Evolutionary conservation across 2,888 invertebrate species (phyloP).

Genomic region (Drosophila pseudotakahashii): DNA sequence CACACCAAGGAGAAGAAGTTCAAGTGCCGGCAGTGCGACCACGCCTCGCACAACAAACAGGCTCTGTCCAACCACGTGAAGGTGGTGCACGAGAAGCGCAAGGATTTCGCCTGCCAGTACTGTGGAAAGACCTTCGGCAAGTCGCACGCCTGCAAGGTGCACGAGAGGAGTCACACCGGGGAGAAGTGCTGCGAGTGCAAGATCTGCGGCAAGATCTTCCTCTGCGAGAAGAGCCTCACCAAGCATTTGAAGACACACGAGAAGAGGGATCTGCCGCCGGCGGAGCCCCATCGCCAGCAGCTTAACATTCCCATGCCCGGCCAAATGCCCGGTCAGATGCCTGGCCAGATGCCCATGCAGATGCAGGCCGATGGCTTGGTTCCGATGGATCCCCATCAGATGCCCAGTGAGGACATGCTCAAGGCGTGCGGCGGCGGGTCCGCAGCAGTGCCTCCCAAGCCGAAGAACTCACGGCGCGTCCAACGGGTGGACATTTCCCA

Average conservation of each 20-base stretch:
- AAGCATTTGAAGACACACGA: conserved; percentile 82
- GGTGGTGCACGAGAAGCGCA: conserved; percentile 81
- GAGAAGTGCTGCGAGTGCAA: conserved; percentile 82
- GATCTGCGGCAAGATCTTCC: conserved; percentile 81
- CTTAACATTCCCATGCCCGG: conserved; percentile 65
- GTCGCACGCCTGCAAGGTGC: conserved; percentile 81
- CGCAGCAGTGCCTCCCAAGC: conserved; percentile 67
- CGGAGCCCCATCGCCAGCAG: conserved; percentile 69
- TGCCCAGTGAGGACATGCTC: conserved; percentile 71
- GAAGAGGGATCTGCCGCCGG: conserved; percentile 75
- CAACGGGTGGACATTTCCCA: conserved; percentile 81
- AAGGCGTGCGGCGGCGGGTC: conserved; percentile 71
- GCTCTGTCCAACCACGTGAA: conserved; percentile 81
- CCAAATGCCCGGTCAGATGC: conserved; percentile 34
- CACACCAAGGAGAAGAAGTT: conserved; percentile 83
- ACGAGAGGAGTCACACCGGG: conserved; percentile 81
- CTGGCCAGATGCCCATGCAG: conserved; percentile 45
- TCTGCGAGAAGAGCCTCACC: conserved; percentile 81
- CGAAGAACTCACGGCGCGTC: conserved; percentile 80
- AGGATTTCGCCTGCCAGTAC: conserved; percentile 81
- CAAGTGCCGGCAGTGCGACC: conserved; percentile 81
- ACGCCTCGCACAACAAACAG: conserved; percentile 82
- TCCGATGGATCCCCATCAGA: conserved; percentile 48
- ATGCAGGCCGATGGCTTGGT: conserved; percentile 39
- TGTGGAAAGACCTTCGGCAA: conserved; percentile 82